Base-by-base conservation (phyloP, 2,797 vertebrate genomes). In the Oophaga sylvatica region DNA sequence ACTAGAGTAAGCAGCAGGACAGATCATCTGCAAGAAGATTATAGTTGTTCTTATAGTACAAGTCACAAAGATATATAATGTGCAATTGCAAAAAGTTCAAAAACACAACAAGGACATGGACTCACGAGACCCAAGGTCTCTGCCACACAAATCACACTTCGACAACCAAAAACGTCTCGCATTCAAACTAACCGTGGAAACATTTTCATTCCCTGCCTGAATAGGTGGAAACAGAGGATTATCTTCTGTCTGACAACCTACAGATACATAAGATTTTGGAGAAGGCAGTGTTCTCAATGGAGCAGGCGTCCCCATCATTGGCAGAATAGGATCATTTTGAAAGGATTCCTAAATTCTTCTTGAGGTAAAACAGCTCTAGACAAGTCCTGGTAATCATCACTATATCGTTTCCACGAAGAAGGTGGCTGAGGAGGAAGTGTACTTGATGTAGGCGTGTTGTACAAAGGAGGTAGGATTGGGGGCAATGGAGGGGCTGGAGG, bases 191-290 rank as follows among this genome's bases (percentile, higher is more conserved):
- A 77, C 75, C 75, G 6, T 77, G 45, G 48, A 53, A 22, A 56
- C 75, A 56, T 56, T 77, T 56, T 77, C 75, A 12, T 13, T 63
- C 76, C 96, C 87, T 97, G 97, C 96, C 97, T 97, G 95, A 91
- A 95, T 87, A 53, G 94, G 93, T 90, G 93, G 93, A 91, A 96
- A 96, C 93, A 95, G 90, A 53, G 94, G 92, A 83, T 96, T 95
- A 48, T 96, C 95, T n/a, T 96, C 95, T 0, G 97, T 97, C 93
- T 98, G 97, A 93, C 97, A 98, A 91, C 94, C 95, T 93, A 97
- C 94, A 84, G 97, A 98, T 92, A 96, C 93, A 91, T 94, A 90
- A 60, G 93, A 90, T 92, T 93, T 96, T 83, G 94, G 91, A 70
- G 68, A 16, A 60, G 88, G 81, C 17, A 83, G 45, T 2, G 13